phyloP scores from a whole-genome alignment of 2,888 invertebrate genomes.

The Microdon myrmicae region DNA sequence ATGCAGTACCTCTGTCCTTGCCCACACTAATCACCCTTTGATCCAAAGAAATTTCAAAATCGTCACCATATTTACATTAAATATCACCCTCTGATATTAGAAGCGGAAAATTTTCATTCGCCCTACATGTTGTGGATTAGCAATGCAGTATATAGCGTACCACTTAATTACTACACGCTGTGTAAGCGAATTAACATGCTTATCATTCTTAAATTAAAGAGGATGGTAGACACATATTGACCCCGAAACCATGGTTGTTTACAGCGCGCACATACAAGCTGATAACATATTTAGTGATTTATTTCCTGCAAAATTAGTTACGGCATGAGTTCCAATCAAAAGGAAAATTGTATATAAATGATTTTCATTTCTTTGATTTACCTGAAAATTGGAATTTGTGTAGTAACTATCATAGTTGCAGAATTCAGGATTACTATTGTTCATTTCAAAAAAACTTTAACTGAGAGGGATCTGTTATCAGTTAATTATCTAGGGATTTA shows the following conservation, averaged over 20 bases:
- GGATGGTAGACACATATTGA: conserved; percentile 7
- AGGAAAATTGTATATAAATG: not conserved
- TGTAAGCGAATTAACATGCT: conserved; percentile 29
- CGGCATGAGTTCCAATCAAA: not conserved
- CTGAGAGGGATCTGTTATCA: conserved; percentile 1
- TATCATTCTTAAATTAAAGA: conserved; percentile 15
- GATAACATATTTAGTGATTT: conserved; percentile 28
- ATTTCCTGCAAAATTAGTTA: conserved; percentile 28
- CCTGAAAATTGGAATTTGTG: conserved; percentile 57
- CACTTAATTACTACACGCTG: conserved; percentile 45
- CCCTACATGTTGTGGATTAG: not conserved
- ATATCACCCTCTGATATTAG: conserved; percentile 7
- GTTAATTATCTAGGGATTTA: not conserved
- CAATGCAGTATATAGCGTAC: conserved; percentile 4
- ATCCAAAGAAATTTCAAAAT: conserved; percentile 21
- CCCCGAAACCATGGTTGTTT: conserved; percentile 12
- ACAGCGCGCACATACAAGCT: no score
- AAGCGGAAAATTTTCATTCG: conserved; percentile 2
- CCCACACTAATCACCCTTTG: conserved; percentile 28
- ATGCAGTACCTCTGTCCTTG: conserved; percentile 8
- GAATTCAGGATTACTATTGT: conserved; percentile 58
- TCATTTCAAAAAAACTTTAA: conserved; percentile 46
- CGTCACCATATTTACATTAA: conserved; percentile 28
- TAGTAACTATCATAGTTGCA: conserved; percentile 58
- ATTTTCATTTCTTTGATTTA: conserved; percentile 39